A percentile compares a stretch with the other conserved stretches of the same genome.
phyloP scores from a whole-genome alignment of 1,140 invertebrate genomes.

The Drosophila lini region DNA sequence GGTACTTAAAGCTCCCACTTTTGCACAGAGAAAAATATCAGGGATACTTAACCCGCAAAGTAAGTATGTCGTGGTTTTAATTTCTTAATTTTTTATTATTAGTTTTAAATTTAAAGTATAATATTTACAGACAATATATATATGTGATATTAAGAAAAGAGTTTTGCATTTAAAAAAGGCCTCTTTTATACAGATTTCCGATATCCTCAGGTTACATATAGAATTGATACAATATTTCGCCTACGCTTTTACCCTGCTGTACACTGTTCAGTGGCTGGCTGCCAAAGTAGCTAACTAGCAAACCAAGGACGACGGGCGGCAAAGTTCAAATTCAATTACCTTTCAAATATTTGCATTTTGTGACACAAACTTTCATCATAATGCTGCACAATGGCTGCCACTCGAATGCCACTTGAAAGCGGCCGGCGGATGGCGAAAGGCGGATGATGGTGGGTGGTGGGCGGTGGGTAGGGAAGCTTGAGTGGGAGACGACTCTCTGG shows the following conservation, averaged over 20 bases:
- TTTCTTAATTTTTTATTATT: too few species aligned
- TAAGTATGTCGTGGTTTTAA: not conserved
- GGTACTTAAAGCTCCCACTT: constrained; percentile 47
- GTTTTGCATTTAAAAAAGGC: not conserved
- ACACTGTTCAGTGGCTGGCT: constrained; percentile 11
- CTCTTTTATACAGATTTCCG: not conserved
- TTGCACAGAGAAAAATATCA: not conserved
- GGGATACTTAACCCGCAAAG: too few species aligned
- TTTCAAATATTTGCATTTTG: constrained; percentile 83
- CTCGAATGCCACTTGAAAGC: constrained; percentile 80
- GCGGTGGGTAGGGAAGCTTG: not conserved
- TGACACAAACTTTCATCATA: constrained; percentile 82
- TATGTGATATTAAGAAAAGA: not conserved
- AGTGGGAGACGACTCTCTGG: constrained; percentile 7
- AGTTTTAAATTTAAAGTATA: too few species aligned
- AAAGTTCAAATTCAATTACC: constrained; percentile 83
- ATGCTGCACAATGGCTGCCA: constrained; percentile 81
- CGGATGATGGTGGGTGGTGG: constrained; percentile 8
- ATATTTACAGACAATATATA: not conserved
- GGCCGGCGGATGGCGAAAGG: constrained; percentile 24
- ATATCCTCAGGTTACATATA: not conserved
- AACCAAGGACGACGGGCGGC: constrained; percentile 54
- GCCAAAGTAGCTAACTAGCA: constrained; percentile 48
- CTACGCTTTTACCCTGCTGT: not conserved
- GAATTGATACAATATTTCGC: not conserved